Base-by-base conservation (phyloP, 1,140 invertebrate species). In the Drosophila grimshawi region DNA sequence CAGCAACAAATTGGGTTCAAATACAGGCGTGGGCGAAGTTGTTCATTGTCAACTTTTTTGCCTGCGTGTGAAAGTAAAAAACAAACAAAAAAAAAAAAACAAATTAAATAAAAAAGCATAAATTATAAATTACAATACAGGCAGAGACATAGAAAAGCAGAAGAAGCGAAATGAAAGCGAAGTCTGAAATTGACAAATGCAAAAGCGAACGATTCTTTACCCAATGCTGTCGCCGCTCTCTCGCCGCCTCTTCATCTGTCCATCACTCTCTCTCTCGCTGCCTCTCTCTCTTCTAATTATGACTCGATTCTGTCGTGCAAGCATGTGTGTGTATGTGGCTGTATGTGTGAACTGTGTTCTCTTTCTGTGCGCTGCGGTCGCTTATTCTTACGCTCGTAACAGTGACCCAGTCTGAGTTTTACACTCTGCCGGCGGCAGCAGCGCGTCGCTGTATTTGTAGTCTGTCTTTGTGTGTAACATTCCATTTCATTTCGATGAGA, bases 151-250 rank as follows among this genome's bases (percentile, higher is more conserved):
- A 19, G 68, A 71, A 69, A 78, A 73, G 72, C 74, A 83, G 83
- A 88, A 82, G 64, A 83, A 75, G 77, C 83, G 72, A 86, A 86
- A 86, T 71, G 85, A 88, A 88, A 88, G 85, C 85, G 80, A 88
- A 88, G 66, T 78, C 77, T 80, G 53, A 59, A 49, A 33, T 35
- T 68, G 60, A 78, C 64, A 79, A 76, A 82, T 79, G 75, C 71
- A 70, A 86, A 69, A 68, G 52, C 59, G 70, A 78, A 61, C 62
- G 66, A 60, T 83, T 88, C 83, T 88, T 88, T 71, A 57, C 53
- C n/a, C 53, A 51, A 39, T 6, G 39, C 46, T 70, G 49, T 49
- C 53, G 52, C 52, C 48, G 59, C 61, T 67, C 77, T 76, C 56
- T 30, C 61, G 43, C 57, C 46, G 46, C 49, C 41, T 46, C 5